A percentile compares a stretch with the other conserved stretches of the same genome.
Conservation (phyloP, 2,113 vertebrate species). For the Crotophaga sulcirostris region DNA sequence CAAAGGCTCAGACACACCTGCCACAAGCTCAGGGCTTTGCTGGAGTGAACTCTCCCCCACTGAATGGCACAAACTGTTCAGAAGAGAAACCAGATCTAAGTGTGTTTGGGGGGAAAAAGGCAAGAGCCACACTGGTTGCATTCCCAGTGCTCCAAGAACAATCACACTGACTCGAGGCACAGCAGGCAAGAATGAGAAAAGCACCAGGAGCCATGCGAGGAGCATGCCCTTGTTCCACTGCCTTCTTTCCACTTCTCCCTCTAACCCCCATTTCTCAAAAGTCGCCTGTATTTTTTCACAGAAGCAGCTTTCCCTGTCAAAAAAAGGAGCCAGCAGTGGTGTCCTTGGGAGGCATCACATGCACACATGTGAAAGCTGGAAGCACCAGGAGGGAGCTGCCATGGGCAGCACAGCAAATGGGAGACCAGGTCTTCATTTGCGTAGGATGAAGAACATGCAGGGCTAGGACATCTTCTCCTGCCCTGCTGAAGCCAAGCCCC, state of each 20-base stretch:
- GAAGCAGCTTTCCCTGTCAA: neutral
- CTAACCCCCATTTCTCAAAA: neutral
- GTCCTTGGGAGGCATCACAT: neutral
- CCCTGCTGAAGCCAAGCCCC: neutral
- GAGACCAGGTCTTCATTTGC: neutral
- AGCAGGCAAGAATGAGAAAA: neutral
- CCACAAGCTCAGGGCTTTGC: neutral
- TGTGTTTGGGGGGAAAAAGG: neutral
- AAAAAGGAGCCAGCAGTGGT: neutral
- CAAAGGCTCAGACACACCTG: neutral
- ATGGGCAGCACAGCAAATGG: neutral
- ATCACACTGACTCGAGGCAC: neutral
- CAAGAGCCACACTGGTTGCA: neutral
- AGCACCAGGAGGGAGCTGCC: neutral
- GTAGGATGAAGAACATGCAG: neutral
- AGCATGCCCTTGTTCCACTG: neutral
- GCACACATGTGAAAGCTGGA: neutral
- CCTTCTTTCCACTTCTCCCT: neutral
- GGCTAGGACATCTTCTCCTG: neutral
- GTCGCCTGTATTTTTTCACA: neutral
- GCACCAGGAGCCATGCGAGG: neutral
- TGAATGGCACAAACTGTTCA: neutral
- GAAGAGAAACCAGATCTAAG: neutral
- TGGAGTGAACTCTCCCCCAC: neutral
- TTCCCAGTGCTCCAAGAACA: neutral